phyloP scores from a whole-genome alignment of 2,797 vertebrate genomes.

The Sebastes itinus region DNA sequence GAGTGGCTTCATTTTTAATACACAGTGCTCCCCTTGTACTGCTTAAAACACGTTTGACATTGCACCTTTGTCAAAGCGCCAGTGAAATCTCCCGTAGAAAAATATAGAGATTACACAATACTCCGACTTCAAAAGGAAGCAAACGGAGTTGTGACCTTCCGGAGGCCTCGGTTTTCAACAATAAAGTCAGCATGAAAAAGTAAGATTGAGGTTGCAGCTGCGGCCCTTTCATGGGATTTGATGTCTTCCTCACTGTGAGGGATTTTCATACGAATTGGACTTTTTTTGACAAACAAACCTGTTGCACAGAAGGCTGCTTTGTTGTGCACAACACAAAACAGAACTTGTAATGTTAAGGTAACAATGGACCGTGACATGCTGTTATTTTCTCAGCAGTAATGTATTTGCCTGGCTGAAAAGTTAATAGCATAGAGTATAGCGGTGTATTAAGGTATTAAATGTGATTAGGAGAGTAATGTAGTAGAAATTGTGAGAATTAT shows the following conservation, averaged over 20 bases:
- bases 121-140: slow-evolving; percentile 10
- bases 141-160: slow-evolving; percentile 29
- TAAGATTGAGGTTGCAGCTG: slow-evolving; percentile 11
- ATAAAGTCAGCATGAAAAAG: slow-evolving; percentile 32
- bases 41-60: slow-evolving; percentile 52
- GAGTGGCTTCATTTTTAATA: slow-evolving; percentile 12
- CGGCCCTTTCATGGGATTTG: slow-evolving; percentile 37
- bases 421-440: not conserved
- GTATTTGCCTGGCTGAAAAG: not conserved
- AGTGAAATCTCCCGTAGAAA: not conserved
- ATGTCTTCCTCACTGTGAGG: slow-evolving; percentile 8
- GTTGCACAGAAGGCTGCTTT: not conserved
- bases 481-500: not conserved
- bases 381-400: slow-evolving; percentile 1
- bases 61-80: slow-evolving; percentile 22
- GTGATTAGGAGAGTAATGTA: not conserved
- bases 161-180: not conserved
- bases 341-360: slow-evolving; percentile 3
- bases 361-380: not conserved
- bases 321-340: slow-evolving; percentile 12
- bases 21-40: not conserved
- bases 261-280: slow-evolving; percentile 45
- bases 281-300: slow-evolving; percentile 28
- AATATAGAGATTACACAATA: slow-evolving; percentile 20
- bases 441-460: not conserved